These are phyloP conservation scores for Dascyllus trimaculatus DNA, from an alignment of 2,113 vertebrate genomes.

Conservation along the genomic window DNA sequence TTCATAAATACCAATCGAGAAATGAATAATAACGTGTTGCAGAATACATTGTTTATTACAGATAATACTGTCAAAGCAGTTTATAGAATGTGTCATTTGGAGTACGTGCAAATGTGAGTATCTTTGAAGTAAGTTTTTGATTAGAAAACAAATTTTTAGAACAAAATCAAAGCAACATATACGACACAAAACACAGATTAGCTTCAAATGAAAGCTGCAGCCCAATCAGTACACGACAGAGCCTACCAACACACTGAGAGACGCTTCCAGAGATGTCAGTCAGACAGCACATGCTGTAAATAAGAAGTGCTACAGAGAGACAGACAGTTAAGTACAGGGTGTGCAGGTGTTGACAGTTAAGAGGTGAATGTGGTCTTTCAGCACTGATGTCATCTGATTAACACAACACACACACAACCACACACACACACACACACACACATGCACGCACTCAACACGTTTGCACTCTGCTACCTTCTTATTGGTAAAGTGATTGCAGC, in stretches of 20 bases:
- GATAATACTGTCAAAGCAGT: not conserved
- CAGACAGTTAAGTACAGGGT: constrained; percentile 17
- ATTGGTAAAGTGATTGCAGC: constrained; percentile 32
- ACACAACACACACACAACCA: constrained; percentile 39
- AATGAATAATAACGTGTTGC: not conserved
- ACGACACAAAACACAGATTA: not conserved
- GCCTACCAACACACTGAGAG: not conserved
- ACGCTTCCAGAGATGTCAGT: constrained; percentile 8
- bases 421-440: constrained; percentile 24
- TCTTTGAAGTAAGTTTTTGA: not conserved
- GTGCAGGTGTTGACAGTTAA: constrained; percentile 73
- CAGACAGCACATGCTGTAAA: constrained; percentile 29
- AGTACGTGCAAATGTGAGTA: too few species aligned
- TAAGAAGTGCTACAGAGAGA: constrained; percentile 28
- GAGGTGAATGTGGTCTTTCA: constrained; percentile 61
- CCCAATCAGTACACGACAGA: not conserved
- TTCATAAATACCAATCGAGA: not conserved
- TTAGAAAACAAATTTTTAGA: not conserved
- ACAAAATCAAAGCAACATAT: not conserved
- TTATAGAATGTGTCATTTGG: not conserved
- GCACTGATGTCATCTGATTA: constrained; percentile 63
- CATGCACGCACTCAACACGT: constrained; percentile 34
- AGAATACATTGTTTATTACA: too few species aligned
- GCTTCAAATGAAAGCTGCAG: not conserved
- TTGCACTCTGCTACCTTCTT: constrained; percentile 19